phyloP scores from a whole-genome alignment of 2,888 invertebrate genomes.

The Acanthacorydalis orientalis region DNA sequence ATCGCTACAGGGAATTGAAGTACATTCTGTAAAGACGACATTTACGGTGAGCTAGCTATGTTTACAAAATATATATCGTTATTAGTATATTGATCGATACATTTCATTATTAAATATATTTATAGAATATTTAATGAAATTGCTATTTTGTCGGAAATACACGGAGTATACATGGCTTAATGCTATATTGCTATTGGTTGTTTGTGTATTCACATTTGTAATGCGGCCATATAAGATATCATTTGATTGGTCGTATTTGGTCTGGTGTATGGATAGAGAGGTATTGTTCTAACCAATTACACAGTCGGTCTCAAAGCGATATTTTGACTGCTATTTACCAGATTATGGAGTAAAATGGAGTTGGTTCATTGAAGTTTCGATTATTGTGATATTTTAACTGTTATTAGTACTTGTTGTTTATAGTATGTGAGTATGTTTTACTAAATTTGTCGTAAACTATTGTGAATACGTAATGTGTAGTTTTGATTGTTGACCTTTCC shows the following conservation, averaged over 20 bases:
- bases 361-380: conserved; percentile 2
- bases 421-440: background rate
- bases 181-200: conserved; percentile 23
- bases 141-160: conserved; percentile 4
- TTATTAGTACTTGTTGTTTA: background rate
- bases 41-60: too few relatives aligned
- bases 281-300: conserved; percentile 33
- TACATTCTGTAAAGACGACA: too few relatives aligned
- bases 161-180: conserved; percentile 8
- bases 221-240: conserved; percentile 24
- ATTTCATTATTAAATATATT: too few relatives aligned
- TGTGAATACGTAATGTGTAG: too few relatives aligned
- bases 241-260: conserved; percentile 32
- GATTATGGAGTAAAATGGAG: conserved; percentile 6
- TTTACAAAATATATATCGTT: too few relatives aligned
- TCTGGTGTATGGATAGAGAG: conserved; percentile 27
- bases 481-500: too few relatives aligned
- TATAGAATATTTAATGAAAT: too few relatives aligned
- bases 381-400: background rate
- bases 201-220: conserved; percentile 28
- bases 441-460: too few relatives aligned
- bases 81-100: too few relatives aligned
- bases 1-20: too few relatives aligned
- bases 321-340: conserved; percentile 6
- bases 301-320: conserved; percentile 19